Conservation (phyloP, 2,113 vertebrate species). For the Alosa alosa region DNA sequence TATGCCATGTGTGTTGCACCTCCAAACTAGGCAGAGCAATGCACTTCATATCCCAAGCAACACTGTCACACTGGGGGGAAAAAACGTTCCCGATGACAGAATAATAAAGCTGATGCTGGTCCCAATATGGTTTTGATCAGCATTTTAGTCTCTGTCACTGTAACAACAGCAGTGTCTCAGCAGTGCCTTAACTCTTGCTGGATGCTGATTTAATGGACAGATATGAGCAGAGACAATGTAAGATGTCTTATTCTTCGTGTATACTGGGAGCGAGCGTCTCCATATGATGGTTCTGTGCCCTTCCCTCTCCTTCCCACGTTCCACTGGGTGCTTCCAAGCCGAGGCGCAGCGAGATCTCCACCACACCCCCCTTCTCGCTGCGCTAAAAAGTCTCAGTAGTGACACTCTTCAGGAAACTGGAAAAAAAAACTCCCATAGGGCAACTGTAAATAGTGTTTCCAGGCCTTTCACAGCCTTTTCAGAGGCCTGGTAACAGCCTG, state of each 20-base stretch:
- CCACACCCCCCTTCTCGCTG: not conserved
- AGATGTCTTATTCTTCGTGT: not conserved
- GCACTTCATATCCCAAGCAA: not conserved
- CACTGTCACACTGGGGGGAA: not conserved
- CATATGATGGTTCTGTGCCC: not conserved
- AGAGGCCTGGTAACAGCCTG: slow-evolving; percentile 20
- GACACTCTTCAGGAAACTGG: slow-evolving; percentile 8
- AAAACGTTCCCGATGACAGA: not conserved
- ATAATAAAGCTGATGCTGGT: not conserved
- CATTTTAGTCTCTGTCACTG: not conserved
- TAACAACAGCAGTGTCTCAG: not conserved
- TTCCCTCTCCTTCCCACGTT: not conserved
- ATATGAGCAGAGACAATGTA: not conserved
- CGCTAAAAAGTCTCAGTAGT: slow-evolving; percentile 9
- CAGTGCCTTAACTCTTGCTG: not conserved
- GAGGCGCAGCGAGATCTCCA: not conserved
- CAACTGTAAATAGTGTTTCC: slow-evolving; percentile 24
- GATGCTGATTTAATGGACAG: not conserved
- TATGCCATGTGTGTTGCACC: not conserved
- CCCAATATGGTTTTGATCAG: not conserved
- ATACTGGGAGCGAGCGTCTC: not conserved
- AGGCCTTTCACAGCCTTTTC: slow-evolving; percentile 16
- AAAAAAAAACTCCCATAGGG: not conserved
- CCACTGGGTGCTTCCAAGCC: not conserved
- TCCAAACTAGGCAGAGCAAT: not conserved